Base-by-base conservation (phyloP, 1,140 invertebrate genomes). In the Antheraea pernyi region DNA sequence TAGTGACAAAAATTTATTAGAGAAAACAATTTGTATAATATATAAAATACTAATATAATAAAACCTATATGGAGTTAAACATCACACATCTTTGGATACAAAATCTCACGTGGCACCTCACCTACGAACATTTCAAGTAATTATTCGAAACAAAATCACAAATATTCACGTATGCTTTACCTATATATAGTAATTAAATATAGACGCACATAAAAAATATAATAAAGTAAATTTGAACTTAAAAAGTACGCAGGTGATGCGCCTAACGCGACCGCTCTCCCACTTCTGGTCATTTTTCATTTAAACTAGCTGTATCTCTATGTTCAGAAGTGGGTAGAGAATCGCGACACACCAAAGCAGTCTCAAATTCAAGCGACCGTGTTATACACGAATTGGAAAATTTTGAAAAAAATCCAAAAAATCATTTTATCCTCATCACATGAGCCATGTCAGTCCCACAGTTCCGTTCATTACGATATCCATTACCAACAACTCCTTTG, bases 11-110 rank as follows among this genome's bases (percentile, higher is more conserved):
- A 80, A 86, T 61, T 30, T 19, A 91, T 81, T 85, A 75, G 81
- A 88, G 88, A 83, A 73, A 91, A 91, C 84, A 88, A 82, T 83
- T 22, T 61, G 30, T 22, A 61, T 22, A 61, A 61, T 36, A 82
- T 87, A 89, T 85, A 86, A 80, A 82, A 91, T 89, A 86, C 84
- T 82, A 88, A 81, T 86, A 87, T 81, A 88, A 87, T 84, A 83
- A 88, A 88, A 89, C 89, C 87, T 91, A 91, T 86, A 89, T 83
- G 86, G 88, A 91, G 80, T 86, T 81, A 78, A 69, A 85, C 83
- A 89, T 88, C 87, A 91, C 86, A 91, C 82, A 88, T 91, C 87
- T 91, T 91, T 91, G 89, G 89, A 91, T 89, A 91, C 87, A 89
- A 89, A 87, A 85, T 82, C 75, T 80, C 73, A 71, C 76, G 30